A percentile compares a stretch with the other conserved stretches of the same genome.
phyloP scores from a whole-genome alignment of 2,888 invertebrate species.

The Abscondita cerata region DNA sequence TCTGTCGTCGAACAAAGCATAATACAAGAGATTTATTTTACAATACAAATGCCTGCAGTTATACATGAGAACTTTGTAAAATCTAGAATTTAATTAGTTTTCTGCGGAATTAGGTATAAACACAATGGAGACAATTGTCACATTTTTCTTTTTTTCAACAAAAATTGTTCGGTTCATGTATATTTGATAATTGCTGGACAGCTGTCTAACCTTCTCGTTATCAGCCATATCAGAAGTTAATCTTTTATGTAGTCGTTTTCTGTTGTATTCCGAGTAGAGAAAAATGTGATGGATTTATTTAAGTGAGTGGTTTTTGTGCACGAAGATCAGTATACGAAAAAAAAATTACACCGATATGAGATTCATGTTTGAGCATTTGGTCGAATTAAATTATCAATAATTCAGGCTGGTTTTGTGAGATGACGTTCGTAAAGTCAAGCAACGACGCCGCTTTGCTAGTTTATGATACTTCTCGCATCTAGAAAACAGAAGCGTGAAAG shows the following conservation, averaged over 20 bases:
- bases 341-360: slow-evolving; percentile 45
- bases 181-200: too few relatives aligned
- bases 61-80: slow-evolving; percentile 11
- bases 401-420: slow-evolving; percentile 52
- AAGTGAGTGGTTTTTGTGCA: too few relatives aligned
- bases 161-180: too few relatives aligned
- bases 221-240: too few relatives aligned
- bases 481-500: slow-evolving; percentile 20
- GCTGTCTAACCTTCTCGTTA: too few relatives aligned
- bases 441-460: slow-evolving; percentile 47
- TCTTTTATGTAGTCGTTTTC: too few relatives aligned
- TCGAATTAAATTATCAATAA: slow-evolving; percentile 60
- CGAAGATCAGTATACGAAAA: background rate
- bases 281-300: too few relatives aligned
- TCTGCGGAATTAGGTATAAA: background rate
- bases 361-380: slow-evolving; percentile 56
- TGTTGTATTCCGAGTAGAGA: too few relatives aligned
- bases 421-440: slow-evolving; percentile 53
- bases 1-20: slow-evolving; percentile 1
- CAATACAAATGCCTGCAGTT: slow-evolving; percentile 16
- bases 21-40: slow-evolving; percentile 11
- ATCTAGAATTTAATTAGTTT: slow-evolving; percentile 13
- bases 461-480: slow-evolving; percentile 46
- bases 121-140: too few relatives aligned
- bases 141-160: too few relatives aligned